phyloP scores from a whole-genome alignment of 2,113 vertebrate genomes.

The Poecile atricapillus region DNA sequence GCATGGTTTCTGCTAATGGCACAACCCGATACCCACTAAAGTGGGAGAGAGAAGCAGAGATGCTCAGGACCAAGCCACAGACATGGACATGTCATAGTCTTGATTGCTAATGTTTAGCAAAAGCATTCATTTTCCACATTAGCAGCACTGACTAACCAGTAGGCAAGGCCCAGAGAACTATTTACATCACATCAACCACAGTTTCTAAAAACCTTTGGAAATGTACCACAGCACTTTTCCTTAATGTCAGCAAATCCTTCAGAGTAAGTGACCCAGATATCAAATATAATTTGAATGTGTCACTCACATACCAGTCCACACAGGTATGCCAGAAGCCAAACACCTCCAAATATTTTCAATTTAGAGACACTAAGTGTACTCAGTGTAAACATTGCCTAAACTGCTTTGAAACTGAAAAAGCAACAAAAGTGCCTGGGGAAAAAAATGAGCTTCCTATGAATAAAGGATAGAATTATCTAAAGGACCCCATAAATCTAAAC shows the following conservation, averaged over 20 bases:
- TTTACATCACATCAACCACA: not conserved
- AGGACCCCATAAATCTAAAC: not conserved
- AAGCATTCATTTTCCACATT: not conserved
- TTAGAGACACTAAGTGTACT: not conserved
- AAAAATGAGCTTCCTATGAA: not conserved
- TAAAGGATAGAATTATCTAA: not conserved
- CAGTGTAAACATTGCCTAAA: not conserved
- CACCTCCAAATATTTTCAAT: not conserved
- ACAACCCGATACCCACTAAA: not conserved
- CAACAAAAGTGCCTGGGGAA: not conserved
- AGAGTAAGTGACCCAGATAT: not conserved
- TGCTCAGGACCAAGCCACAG: not conserved
- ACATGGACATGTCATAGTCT: not conserved
- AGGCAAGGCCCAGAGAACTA: not conserved
- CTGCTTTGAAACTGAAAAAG: not conserved
- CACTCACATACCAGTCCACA: not conserved
- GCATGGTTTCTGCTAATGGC: not conserved
- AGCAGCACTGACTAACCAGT: not conserved
- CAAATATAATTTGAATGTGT: not conserved
- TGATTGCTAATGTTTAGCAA: not conserved
- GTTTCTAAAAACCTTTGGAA: not conserved
- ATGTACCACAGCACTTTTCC: not conserved
- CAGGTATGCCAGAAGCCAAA: not conserved
- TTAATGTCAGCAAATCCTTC: not conserved
- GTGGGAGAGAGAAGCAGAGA: not conserved